Base-by-base conservation (phyloP, 2,113 vertebrate genomes). In the Chinchilla lanigera region DNA sequence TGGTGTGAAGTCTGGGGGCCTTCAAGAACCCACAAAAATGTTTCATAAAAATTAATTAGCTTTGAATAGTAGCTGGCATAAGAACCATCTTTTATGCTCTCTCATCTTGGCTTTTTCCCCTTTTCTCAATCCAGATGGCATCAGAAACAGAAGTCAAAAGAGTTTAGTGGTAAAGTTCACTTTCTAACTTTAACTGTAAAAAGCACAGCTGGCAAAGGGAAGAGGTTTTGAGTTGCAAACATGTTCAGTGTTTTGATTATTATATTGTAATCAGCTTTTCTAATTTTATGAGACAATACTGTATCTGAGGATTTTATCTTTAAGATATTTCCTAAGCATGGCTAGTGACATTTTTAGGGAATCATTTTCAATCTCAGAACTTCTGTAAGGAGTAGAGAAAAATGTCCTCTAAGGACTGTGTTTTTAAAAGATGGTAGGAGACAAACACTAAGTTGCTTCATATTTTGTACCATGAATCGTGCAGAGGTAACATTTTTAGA, bases 31-130 rank as follows among this genome's bases (percentile, higher is more conserved):
- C 12, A 24, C 30, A 89, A 26, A 44, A 60, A 41, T 12, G 0
- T 50, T 94, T 86, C 54, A 58, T 90, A 61, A 35, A 83, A 91
- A 81, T 24, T n/a, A 77, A 54, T 50, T 77, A 65, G 10, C 77
- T 71, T 94, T 85, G 28, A 84, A 58, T 38, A 82, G 71, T 30
- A 71, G 7, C 12, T 60, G 3, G 7, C 7, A 30, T n/a, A 75
- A 44, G 30, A 80, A 47, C 4, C 26, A 20, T 65, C n/a, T 58
- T 90, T 63, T 20, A 19, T 78, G 1, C 28, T 61, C 2, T 87
- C 26, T 69, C 44, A 24, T 7, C 33, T 94, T 61, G 61, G 22
- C 16, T 56, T 65, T 28, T 6, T 89, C 52, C 9, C 16, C 2
- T 87, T 8, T 73, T 28, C 85, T 88, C 38, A 78, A 83, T 26